Base-by-base conservation (phyloP, 2,113 vertebrate species). In the Ciconia stormi region DNA sequence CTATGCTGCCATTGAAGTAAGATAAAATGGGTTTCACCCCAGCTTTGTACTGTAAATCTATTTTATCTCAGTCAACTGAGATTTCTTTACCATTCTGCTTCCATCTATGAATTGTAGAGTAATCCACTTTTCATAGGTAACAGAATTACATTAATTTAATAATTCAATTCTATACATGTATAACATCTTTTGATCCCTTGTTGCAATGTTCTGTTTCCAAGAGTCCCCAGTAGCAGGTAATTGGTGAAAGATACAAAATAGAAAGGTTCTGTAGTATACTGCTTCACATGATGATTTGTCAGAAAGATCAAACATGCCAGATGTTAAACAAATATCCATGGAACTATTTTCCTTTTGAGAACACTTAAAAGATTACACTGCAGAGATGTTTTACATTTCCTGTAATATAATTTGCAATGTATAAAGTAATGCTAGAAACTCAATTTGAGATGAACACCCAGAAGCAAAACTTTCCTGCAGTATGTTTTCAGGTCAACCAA, bases 341-440 rank as follows among this genome's bases (percentile, higher is more conserved):
- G 53, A 94, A 77, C 17, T 86, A 10, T 76, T 84, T 93, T 78
- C n/a, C 72, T 85, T 96, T 74, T 81, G 76, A 91, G 59, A 92
- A 74, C 42, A 74, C 67, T 87, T 96, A 38, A 80, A 92, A 96
- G 82, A 63, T 89, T 59, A 56, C 38, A 40, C 40, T 76, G 59
- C 56, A 92, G 44, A 90, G 87, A 67, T 84, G 69, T 89, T 93
- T 95, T 87, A 79, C 58, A 67, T 87, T 93, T 96, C 72, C 89
- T 91, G n/a, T 78, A 92, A 89, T 77, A 38, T 81, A 86, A 89
- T 78, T 90, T 93, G 52, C 77, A 78, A 44, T 61, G 52, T 78
- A 74, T 87, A 87, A 92, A 88, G 32, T 78, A 81, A 52, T 71
- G 30, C 9, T 95, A 79, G 89, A 74, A 84, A 44, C 52, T 92